These are phyloP conservation scores for Palloptera scutellata DNA, from an alignment of 2,888 invertebrate species.

Conservation along the genomic window DNA sequence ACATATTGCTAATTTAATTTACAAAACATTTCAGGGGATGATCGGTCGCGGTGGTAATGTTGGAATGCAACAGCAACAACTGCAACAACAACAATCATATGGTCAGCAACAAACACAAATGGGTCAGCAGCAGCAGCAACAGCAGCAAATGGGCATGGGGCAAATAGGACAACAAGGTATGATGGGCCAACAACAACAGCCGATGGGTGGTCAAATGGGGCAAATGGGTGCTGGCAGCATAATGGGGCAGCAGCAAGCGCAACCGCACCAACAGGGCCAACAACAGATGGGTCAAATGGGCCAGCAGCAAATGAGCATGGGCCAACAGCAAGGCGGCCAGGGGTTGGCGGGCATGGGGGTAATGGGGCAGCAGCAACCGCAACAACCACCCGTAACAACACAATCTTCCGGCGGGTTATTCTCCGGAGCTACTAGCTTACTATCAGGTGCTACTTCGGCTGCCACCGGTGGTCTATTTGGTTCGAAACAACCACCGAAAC, in stretches of 20 bases:
- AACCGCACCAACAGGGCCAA: conserved; percentile 48
- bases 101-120: conserved; percentile 57
- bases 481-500: conserved; percentile 63
- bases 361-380: conserved; percentile 51
- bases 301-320: conserved; percentile 35
- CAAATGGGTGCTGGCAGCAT: conserved; percentile 38
- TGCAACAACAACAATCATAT: conserved; percentile 56
- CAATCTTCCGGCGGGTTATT: conserved; percentile 63
- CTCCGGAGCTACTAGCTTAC: conserved; percentile 64
- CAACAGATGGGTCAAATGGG: conserved; percentile 51
- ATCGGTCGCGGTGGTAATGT: conserved; percentile 65
- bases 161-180: conserved; percentile 44
- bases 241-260: conserved; percentile 38
- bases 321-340: conserved; percentile 53
- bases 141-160: conserved; percentile 51
- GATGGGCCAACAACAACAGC: conserved; percentile 45
- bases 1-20: too few species aligned
- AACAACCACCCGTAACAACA: conserved; percentile 59
- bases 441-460: conserved; percentile 65
- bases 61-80: conserved; percentile 61
- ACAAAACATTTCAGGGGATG: conserved; percentile 63
- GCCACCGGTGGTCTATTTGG: conserved; percentile 65
- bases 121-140: conserved; percentile 46
- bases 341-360: conserved; percentile 43
- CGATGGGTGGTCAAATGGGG: conserved; percentile 46